Evolutionary conservation across 2,113 vertebrate genomes (phyloP).

Genomic region (Lucifuga dentata): DNA sequence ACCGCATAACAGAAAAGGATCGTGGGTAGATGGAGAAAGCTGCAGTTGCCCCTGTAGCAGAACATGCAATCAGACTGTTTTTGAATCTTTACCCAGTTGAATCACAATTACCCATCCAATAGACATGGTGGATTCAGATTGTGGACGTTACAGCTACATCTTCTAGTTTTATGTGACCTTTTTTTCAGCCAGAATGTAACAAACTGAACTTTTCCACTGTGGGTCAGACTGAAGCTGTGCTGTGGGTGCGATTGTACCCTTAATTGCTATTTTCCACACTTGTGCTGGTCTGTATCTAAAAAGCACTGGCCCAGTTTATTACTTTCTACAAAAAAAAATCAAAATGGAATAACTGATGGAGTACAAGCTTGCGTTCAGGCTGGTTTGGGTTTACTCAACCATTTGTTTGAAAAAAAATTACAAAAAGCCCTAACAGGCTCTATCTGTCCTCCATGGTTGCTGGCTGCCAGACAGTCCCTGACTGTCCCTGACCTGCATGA

Average conservation of each 20-base stretch:
- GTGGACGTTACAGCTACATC: too few relatives aligned
- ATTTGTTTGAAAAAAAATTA: background rate
- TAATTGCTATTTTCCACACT: conserved; percentile 42
- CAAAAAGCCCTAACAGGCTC: conserved; percentile 17
- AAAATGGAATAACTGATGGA: conserved; percentile 18
- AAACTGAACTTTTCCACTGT: background rate
- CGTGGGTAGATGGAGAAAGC: too few relatives aligned
- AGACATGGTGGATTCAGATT: too few relatives aligned
- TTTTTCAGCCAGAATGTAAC: background rate
- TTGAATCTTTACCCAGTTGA: too few relatives aligned
- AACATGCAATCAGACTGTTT: too few relatives aligned
- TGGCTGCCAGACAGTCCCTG: conserved; percentile 34
- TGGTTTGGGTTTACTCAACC: conserved; percentile 23
- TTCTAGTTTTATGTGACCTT: too few relatives aligned
- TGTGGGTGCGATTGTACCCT: conserved; percentile 23
- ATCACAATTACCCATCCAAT: too few relatives aligned
- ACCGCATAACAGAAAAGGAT: too few relatives aligned
- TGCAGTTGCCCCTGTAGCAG: too few relatives aligned
- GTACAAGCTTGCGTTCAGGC: conserved; percentile 7
- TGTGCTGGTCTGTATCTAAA: conserved; percentile 8
- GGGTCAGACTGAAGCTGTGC: conserved; percentile 11
- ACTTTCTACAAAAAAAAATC: conserved; percentile 5
- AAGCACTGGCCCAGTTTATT: conserved; percentile 28
- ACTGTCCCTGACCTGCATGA: conserved; percentile 60
- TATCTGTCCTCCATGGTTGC: conserved; percentile 6